Evolutionary conservation across 2,888 invertebrate species (phyloP).

Genomic region (Steinernema scapterisci): DNA sequence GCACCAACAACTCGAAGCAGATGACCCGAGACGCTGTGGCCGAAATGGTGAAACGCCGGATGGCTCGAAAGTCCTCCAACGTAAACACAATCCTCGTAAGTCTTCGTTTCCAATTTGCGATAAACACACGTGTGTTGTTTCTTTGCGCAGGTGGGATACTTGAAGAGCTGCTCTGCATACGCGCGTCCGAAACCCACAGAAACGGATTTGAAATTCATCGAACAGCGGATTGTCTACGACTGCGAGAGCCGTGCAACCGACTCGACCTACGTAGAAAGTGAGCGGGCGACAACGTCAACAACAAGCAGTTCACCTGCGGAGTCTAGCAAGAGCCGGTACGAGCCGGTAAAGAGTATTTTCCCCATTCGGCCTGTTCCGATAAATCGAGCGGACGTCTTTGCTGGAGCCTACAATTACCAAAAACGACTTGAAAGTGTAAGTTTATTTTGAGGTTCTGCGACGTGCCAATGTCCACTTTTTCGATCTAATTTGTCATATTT

Average conservation of each 20-base stretch:
- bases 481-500: neutral
- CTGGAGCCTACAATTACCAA: constrained; percentile 28
- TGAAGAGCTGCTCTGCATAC: constrained; percentile 35
- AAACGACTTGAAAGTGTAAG: constrained; percentile 31
- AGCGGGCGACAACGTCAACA: neutral
- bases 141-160: constrained; percentile 33
- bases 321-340: neutral
- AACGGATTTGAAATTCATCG: constrained; percentile 34
- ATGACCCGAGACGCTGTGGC: constrained; percentile 5
- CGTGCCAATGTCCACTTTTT: neutral
- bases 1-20: neutral
- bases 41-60: constrained; percentile 16
- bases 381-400: neutral
- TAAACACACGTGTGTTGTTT: neutral
- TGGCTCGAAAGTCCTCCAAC: constrained; percentile 7
- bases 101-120: neutral
- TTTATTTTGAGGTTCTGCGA: neutral
- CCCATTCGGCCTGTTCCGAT: neutral
- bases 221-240: constrained; percentile 30
- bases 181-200: constrained; percentile 31
- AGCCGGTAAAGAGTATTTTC: neutral
- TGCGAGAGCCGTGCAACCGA: constrained; percentile 32
- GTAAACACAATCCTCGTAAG: constrained; percentile 24
- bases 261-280: constrained; percentile 25
- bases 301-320: neutral